These are phyloP conservation scores for Nemopilema nomurai DNA, from an alignment of 30 jellyfish, hydroid and myxozoan genomes.

Conservation along the genomic window DNA sequence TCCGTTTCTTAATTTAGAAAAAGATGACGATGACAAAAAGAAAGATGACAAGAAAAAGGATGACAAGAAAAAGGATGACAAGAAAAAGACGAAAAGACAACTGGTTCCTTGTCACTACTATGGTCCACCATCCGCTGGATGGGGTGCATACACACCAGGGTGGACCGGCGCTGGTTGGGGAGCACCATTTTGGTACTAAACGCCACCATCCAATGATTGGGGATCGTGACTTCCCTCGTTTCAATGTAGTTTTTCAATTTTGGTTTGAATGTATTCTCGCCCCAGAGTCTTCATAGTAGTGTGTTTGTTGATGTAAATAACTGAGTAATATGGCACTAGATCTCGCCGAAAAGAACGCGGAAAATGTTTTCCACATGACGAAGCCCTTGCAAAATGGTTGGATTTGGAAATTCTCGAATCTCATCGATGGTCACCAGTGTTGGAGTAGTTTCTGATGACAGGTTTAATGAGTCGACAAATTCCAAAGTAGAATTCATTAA, in stretches of 20 bases:
- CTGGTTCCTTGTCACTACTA: slow-evolving; percentile 76
- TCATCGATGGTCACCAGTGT: neutral
- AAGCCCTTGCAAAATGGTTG: no score
- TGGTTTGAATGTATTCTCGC: neutral
- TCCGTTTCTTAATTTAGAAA: neutral
- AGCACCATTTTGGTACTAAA: slow-evolving; percentile 76
- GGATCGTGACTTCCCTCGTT: neutral
- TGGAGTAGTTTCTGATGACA: neutral
- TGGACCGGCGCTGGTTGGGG: slow-evolving; percentile 82
- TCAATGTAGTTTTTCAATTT: neutral
- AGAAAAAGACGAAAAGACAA: slow-evolving; percentile 48
- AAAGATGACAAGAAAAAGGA: slow-evolving; percentile 45
- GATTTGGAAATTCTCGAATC: neutral
- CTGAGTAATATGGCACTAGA: no score
- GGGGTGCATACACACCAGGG: slow-evolving; percentile 79
- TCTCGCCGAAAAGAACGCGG: no score
- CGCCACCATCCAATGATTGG: neutral
- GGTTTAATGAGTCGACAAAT: neutral
- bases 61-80: slow-evolving; percentile 31
- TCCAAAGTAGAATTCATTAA: no score
- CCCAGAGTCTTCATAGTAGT: no score
- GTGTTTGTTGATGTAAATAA: no score
- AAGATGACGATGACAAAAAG: slow-evolving; percentile 38
- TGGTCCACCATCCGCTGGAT: slow-evolving; percentile 81
- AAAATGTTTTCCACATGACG: no score